A percentile compares a stretch with the other conserved stretches of the same genome.
Evolutionary conservation across 2,113 vertebrate species (phyloP).

Genomic region (Alethe castanea): DNA sequence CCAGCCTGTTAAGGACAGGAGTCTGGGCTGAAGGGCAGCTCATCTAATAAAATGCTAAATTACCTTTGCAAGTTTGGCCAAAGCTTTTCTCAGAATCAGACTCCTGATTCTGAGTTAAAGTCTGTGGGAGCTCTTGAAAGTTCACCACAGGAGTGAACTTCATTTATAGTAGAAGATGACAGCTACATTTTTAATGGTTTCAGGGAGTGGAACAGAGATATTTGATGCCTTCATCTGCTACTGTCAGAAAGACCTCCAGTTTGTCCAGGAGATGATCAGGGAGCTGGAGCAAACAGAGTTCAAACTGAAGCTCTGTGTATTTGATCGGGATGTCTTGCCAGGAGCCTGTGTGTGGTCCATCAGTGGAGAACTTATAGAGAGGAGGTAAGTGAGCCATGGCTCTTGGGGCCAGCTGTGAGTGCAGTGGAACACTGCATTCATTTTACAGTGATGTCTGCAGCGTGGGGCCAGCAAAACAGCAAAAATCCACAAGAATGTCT

Average conservation of each 20-base stretch:
- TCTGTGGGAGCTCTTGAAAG: not conserved
- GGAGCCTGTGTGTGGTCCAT: conserved; percentile 95
- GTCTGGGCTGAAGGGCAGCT: not conserved
- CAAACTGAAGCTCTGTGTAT: conserved; percentile 92
- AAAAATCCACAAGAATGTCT: not conserved
- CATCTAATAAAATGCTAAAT: not conserved
- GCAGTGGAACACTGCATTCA: not conserved
- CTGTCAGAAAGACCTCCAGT: conserved; percentile 87
- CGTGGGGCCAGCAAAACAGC: not conserved
- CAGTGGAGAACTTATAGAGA: conserved; percentile 94
- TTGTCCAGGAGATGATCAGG: conserved; percentile 94
- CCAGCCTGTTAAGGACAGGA: not conserved
- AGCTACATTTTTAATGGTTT: not conserved
- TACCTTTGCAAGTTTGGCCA: not conserved
- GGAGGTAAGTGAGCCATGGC: conserved; percentile 69
- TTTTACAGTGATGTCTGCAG: not conserved
- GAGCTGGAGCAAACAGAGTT: conserved; percentile 87
- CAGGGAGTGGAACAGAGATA: conserved; percentile 79
- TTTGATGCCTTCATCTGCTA: conserved; percentile 99
- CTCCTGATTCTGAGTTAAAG: not conserved
- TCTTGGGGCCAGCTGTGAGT: not conserved
- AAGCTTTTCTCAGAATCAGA: not conserved
- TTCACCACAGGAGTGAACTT: not conserved
- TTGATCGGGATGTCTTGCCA: conserved; percentile 93
- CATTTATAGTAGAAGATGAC: not conserved